Base-by-base conservation (phyloP, 2,113 vertebrate genomes). In the Verasper variegatus region DNA sequence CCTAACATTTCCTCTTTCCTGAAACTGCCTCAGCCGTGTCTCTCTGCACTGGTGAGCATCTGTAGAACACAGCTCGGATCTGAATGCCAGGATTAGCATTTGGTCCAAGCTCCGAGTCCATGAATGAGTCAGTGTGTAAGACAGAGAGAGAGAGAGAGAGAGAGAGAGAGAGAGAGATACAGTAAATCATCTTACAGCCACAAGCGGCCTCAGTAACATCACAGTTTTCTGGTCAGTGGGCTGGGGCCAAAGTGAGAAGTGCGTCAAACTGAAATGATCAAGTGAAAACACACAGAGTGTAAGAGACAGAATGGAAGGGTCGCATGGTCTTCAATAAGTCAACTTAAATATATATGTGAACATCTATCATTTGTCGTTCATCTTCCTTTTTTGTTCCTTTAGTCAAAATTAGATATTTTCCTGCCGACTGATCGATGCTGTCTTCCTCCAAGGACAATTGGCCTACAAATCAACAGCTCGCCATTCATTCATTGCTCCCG, bases 61-160 rank as follows among this genome's bases (percentile, higher is more conserved):
- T 18, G 40, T 71, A 80, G 70, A 83, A 78, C 67, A 74, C 37
- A 55, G 73, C 83, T 82, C 55, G 85, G 62, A 85, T 90, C 71
- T 84, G 80, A 90, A 89, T 85, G 78, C 78, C 83, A 82, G 76
- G 81, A 91, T 91, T 89, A 91, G 72, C 80, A 86, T 88, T 91
- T 83, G 83, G 78, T 88, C 77, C 68, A 54, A 84, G 61, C 84
- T 86, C 68, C 45, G 60, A 71, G 37, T 85, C 82, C 69, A 71
- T 80, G 83, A 88, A 88, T 81, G 86, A 91, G 72, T 89, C 86
- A 91, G 81, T 74, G 61, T 88, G 74, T 66, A 9, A 52, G 59
- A 80, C 74, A 79, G 69, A 85, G 56, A 73, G 15, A 27, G 18
- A 35, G 45, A 23, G 45, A 77, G 59, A 51, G 47, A 67, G 23